Evolutionary conservation across 2,888 invertebrate genomes (phyloP).

Genomic region (Melitaea athalia): DNA sequence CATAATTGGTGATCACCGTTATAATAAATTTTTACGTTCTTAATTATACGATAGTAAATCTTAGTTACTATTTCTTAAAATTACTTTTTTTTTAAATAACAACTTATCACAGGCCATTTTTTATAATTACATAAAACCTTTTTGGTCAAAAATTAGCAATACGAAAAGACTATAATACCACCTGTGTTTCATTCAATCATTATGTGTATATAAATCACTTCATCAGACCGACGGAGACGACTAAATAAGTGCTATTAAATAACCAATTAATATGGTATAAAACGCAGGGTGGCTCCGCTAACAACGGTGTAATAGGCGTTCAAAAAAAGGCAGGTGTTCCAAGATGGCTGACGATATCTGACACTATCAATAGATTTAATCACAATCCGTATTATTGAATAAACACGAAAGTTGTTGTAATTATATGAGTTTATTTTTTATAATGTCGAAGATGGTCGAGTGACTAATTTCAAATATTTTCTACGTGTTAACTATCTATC

Average conservation of each 20-base stretch:
- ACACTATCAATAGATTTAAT: conserved; percentile 37
- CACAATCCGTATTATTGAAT: conserved; percentile 55
- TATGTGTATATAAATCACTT: conserved; percentile 13
- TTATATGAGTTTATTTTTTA: conserved; percentile 1
- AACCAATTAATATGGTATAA: conserved; percentile 72
- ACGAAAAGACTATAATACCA: background rate
- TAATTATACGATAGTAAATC: too few species aligned
- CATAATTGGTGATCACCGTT: too few species aligned
- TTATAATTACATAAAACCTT: background rate
- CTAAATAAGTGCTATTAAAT: conserved; percentile 54
- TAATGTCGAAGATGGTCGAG: background rate
- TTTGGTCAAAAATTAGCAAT: background rate
- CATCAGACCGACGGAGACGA: conserved; percentile 28
- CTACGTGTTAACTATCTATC: background rate
- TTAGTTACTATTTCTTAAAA: too few species aligned
- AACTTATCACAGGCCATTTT: too few species aligned
- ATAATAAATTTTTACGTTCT: too few species aligned
- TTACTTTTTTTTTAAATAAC: too few species aligned
- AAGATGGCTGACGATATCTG: conserved; percentile 47
- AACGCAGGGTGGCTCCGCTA: conserved; percentile 63
- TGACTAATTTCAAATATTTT: background rate
- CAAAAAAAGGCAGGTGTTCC: conserved; percentile 62
- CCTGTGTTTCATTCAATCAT: conserved; percentile 6
- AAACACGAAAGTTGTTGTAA: conserved; percentile 28
- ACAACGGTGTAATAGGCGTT: conserved; percentile 67